These are phyloP conservation scores for Pristionchus maxplancki DNA, from an alignment of 2,888 invertebrate genomes.

Conservation along the genomic window DNA sequence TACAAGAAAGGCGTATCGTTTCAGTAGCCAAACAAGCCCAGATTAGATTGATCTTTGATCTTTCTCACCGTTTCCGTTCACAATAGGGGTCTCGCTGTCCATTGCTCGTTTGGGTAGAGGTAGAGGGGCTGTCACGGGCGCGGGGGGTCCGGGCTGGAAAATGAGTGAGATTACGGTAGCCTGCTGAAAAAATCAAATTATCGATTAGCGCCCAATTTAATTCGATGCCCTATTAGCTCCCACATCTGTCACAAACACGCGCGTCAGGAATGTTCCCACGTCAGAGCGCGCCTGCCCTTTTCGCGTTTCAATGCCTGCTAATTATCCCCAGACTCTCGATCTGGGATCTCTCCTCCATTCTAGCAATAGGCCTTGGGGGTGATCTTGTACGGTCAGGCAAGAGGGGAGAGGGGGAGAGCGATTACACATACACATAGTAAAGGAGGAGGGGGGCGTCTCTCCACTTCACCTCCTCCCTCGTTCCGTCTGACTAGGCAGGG, in stretches of 20 bases:
- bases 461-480: neutral
- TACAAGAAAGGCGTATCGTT: neutral
- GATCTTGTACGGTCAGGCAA: neutral
- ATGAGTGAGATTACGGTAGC: neutral
- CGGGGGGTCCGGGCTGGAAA: constrained; percentile 49
- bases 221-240: neutral
- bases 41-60: neutral
- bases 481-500: neutral
- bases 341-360: neutral
- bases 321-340: neutral
- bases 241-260: neutral
- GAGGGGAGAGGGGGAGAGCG: too few relatives aligned
- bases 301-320: constrained; percentile 4
- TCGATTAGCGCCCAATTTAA: neutral
- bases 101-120: constrained; percentile 40
- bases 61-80: constrained; percentile 49
- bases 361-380: neutral
- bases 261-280: neutral
- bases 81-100: constrained; percentile 51
- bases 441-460: neutral
- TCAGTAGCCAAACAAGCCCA: neutral
- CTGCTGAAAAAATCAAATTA: neutral
- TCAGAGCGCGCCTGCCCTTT: neutral
- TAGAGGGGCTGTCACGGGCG: constrained; percentile 52
- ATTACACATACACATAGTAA: constrained; percentile 13